These are phyloP conservation scores for Odontocerum albicorne DNA, from an alignment of 2,888 invertebrate genomes.

Conservation along the genomic window DNA sequence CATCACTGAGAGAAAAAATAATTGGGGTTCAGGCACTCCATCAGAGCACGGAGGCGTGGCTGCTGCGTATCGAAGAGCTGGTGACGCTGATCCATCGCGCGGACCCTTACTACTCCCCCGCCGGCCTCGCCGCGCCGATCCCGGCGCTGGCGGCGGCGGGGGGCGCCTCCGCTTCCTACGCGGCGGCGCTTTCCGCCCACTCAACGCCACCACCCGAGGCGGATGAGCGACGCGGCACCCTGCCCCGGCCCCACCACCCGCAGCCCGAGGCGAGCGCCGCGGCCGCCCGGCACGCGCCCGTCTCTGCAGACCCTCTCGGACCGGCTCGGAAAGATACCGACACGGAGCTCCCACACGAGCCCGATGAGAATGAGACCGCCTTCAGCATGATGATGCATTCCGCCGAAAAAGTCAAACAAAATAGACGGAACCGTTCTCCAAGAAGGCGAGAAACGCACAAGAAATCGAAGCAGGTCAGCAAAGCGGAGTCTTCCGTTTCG, in stretches of 20 bases:
- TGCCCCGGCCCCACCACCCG: slow-evolving; percentile 45
- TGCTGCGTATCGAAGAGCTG: slow-evolving; percentile 72
- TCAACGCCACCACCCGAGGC: slow-evolving; percentile 29
- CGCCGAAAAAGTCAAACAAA: slow-evolving; percentile 44
- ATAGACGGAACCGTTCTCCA: slow-evolving; percentile 57
- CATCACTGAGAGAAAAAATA: slow-evolving; percentile 43
- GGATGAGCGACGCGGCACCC: slow-evolving; percentile 34
- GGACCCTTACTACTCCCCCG: slow-evolving; percentile 72
- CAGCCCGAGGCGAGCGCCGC: not conserved
- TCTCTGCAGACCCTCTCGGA: not conserved
- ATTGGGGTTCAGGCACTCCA: slow-evolving; percentile 68
- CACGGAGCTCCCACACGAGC: slow-evolving; percentile 6
- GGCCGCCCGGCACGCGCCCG: slow-evolving; percentile 1
- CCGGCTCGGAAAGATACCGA: too few species aligned
- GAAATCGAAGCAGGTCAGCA: slow-evolving; percentile 14
- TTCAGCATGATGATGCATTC: slow-evolving; percentile 48
- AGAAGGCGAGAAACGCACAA: slow-evolving; percentile 44
- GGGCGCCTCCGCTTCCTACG: slow-evolving; percentile 43
- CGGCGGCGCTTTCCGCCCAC: slow-evolving; percentile 39
- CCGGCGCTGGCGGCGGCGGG: slow-evolving; percentile 48
- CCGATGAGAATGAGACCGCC: slow-evolving; percentile 38
- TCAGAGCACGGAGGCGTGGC: slow-evolving; percentile 65
- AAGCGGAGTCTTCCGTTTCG: slow-evolving; percentile 38
- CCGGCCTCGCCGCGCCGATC: slow-evolving; percentile 60
- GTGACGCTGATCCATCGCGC: slow-evolving; percentile 70